Conservation (phyloP, 2,797 vertebrate species). For the Sebastes umbrosus region DNA sequence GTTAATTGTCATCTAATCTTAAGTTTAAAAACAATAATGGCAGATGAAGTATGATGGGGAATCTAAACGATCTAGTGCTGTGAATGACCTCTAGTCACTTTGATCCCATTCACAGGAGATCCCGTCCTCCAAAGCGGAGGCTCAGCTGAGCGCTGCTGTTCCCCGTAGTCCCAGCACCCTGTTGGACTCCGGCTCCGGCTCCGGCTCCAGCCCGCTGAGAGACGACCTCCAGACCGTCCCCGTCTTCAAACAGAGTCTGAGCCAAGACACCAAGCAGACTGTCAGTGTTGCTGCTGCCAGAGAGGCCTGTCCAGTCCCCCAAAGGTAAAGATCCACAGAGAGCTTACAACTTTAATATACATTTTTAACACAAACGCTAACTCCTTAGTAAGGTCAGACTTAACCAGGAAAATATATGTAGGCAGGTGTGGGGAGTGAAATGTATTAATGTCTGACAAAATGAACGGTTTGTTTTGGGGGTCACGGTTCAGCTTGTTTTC, state of each 20-base stretch:
- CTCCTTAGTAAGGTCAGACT: background rate
- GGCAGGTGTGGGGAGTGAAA: background rate
- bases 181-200: background rate
- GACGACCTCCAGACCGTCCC: conserved; percentile 69
- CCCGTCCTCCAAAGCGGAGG: conserved; percentile 18
- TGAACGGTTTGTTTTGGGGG: background rate
- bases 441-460: background rate
- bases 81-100: background rate
- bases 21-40: background rate
- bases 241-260: conserved; percentile 40
- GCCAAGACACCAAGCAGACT: conserved; percentile 18
- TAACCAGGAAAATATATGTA: background rate
- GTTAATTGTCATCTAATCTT: background rate
- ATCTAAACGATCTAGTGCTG: background rate
- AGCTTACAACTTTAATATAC: background rate
- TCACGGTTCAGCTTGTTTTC: too few species aligned
- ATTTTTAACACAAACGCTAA: background rate
- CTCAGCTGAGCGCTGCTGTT: conserved; percentile 27
- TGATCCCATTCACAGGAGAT: conserved; percentile 36
- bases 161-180: conserved; percentile 31
- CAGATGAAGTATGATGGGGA: background rate
- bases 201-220: conserved; percentile 31
- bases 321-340: conserved; percentile 61
- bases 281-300: conserved; percentile 10
- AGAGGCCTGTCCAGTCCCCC: conserved; percentile 52